Percentiles rank a stretch among this genome's conserved stretches.
Conservation (phyloP, 2,797 vertebrate genomes). For the Brachyalestes nurse region DNA sequence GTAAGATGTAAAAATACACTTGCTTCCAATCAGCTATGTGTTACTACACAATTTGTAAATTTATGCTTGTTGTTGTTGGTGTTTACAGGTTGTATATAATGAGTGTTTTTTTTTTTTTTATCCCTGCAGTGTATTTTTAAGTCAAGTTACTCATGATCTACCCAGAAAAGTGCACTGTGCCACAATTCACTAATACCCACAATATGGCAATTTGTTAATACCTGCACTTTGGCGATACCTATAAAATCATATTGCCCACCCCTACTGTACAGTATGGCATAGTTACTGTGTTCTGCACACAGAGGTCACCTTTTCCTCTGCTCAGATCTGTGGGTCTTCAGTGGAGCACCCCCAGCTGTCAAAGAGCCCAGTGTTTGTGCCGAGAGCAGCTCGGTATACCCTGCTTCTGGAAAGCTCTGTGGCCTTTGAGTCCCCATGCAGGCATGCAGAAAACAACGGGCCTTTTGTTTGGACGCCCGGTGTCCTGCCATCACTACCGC, state of each 20-base stretch:
- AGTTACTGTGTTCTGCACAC: not conserved
- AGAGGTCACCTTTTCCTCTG: conserved; percentile 1
- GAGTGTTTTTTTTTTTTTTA: too few relatives aligned
- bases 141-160: too few relatives aligned
- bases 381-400: conserved; percentile 49
- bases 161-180: too few relatives aligned
- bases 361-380: conserved; percentile 58
- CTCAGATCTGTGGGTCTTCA: conserved; percentile 22
- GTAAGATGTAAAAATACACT: too few relatives aligned
- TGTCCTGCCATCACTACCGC: conserved; percentile 34
- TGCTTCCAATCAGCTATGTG: too few relatives aligned
- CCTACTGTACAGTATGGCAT: not conserved
- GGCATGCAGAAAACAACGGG: conserved; percentile 58
- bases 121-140: too few relatives aligned
- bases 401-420: conserved; percentile 53
- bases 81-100: too few relatives aligned
- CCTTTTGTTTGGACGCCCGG: conserved; percentile 53
- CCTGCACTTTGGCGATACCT: too few relatives aligned
- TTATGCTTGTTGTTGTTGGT: too few relatives aligned
- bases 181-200: too few relatives aligned
- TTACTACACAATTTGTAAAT: too few relatives aligned
- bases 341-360: conserved; percentile 23
- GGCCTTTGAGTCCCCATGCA: conserved; percentile 54
- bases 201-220: too few relatives aligned
- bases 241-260: not conserved